Evolutionary conservation across 2,888 invertebrate species (phyloP).

Genomic region (Zaprionus bogoriensis): DNA sequence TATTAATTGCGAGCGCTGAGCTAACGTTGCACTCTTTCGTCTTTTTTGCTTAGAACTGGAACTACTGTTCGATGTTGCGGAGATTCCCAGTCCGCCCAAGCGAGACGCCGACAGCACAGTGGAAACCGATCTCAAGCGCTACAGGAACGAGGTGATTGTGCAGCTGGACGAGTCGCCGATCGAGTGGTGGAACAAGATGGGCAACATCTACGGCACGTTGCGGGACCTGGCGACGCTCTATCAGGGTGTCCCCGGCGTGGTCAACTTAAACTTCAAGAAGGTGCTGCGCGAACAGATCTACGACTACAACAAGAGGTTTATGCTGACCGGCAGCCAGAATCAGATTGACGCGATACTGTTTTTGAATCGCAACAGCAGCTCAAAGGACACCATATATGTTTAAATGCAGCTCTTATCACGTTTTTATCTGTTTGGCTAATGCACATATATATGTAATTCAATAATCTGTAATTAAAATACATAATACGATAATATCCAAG

Average conservation of each 20-base stretch:
- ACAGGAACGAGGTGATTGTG: slow-evolving; percentile 79
- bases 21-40: no score
- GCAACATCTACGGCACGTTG: slow-evolving; percentile 76
- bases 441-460: slow-evolving; percentile 22
- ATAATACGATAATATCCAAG: slow-evolving; percentile 4
- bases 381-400: slow-evolving; percentile 52
- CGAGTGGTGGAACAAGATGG: slow-evolving; percentile 81
- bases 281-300: slow-evolving; percentile 76
- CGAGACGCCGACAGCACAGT: slow-evolving; percentile 66
- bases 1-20: no score
- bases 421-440: slow-evolving; percentile 41
- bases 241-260: slow-evolving; percentile 81
- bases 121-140: slow-evolving; percentile 79
- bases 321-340: slow-evolving; percentile 74
- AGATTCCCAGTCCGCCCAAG: slow-evolving; percentile 50
- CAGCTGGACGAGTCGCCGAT: slow-evolving; percentile 81
- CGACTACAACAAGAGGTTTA: slow-evolving; percentile 75
- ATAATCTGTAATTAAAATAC: slow-evolving; percentile 46
- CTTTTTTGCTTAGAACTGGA: slow-evolving; percentile 71
- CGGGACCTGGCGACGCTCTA: slow-evolving; percentile 76
- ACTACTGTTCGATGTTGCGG: slow-evolving; percentile 77
- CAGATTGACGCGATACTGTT: slow-evolving; percentile 79
- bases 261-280: slow-evolving; percentile 79
- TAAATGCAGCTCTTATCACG: slow-evolving; percentile 37
- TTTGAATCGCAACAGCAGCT: slow-evolving; percentile 68